Base-by-base conservation (phyloP, 2,888 invertebrate genomes). In the Aromia moschata region DNA sequence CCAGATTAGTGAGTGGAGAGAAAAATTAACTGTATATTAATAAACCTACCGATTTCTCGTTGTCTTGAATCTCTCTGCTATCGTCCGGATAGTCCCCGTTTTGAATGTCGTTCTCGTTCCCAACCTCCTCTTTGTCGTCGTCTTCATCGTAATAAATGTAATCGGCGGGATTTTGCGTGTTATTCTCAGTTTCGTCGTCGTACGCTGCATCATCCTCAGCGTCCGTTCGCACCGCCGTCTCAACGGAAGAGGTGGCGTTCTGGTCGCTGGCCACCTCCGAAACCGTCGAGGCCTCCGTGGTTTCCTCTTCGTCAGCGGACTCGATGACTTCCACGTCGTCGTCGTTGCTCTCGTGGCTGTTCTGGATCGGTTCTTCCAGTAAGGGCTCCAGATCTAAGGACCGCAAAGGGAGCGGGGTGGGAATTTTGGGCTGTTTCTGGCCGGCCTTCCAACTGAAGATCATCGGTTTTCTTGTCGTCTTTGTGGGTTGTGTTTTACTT, bases 341-440 rank as follows among this genome's bases (percentile, higher is more conserved):
- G 36, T 64, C 62, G 36, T 65, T 63, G 30, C 47, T 56, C 40
- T 20, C 68, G 43, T 5, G 62, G 17, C 40, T 55, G 38, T 38
- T 83, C 68, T 84, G 83, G 54, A 85, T 84, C 41, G 85, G 84
- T 70, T 86, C 86, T 78, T 86, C 86, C 20, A 86, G 80, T 55
- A 86, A 75, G 5, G 86, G 84, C 71, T 85, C 86, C 67, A 86
- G 79, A 70, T 86, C 85, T 67, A 84, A 7, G 64, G 67, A 56
- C 69, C 73, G 64, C 69, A 67, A 18, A 2, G 52, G 52, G 11
- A 41, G 14, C 0, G 52, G 31, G 1, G 16, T 52, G 16, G 70
- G 63, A 38, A 67, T 69, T 58, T 73, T 75, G 2, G 71, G 68
- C 1, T 67, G 68, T 38, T 68, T 70, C 47, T 74, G 75, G 17